A percentile compares a stretch with the other conserved stretches of the same genome.
Conservation (phyloP, 2,888 invertebrate species). For the Sphaerophoria rueppellii region DNA sequence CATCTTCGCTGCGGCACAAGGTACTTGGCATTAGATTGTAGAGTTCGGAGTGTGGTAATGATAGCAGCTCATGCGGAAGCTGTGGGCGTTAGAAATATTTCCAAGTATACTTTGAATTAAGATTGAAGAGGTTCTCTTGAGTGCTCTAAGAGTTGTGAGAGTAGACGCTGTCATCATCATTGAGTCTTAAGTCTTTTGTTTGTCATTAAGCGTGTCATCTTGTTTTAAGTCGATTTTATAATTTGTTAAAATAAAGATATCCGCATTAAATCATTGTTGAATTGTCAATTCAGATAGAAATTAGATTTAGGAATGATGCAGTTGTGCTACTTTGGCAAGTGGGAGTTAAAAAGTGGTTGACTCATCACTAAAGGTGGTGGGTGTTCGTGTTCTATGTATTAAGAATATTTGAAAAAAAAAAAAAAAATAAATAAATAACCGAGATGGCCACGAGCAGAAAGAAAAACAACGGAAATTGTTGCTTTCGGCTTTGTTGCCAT, state of each 20-base stretch:
- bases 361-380: too few species aligned
- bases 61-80: background rate
- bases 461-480: too few species aligned
- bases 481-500: too few species aligned
- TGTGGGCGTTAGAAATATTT: background rate
- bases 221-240: conserved; percentile 38
- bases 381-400: too few species aligned
- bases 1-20: background rate
- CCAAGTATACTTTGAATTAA: background rate
- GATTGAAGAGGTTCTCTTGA: conserved; percentile 19
- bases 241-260: conserved; percentile 44
- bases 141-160: background rate
- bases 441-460: too few species aligned
- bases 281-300: conserved; percentile 30
- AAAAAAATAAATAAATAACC: too few species aligned
- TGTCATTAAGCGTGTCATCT: conserved; percentile 18
- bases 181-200: conserved; percentile 48
- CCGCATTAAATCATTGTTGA: background rate
- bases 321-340: conserved; percentile 10
- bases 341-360: conserved; percentile 12
- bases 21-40: conserved; percentile 53
- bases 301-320: conserved; percentile 47
- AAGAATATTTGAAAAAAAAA: too few species aligned
- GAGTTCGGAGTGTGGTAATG: conserved; percentile 13
- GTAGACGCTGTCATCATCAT: conserved; percentile 22